These are phyloP conservation scores for Saccopteryx leptura DNA, from an alignment of 2,113 vertebrate species.

Conservation along the genomic window DNA sequence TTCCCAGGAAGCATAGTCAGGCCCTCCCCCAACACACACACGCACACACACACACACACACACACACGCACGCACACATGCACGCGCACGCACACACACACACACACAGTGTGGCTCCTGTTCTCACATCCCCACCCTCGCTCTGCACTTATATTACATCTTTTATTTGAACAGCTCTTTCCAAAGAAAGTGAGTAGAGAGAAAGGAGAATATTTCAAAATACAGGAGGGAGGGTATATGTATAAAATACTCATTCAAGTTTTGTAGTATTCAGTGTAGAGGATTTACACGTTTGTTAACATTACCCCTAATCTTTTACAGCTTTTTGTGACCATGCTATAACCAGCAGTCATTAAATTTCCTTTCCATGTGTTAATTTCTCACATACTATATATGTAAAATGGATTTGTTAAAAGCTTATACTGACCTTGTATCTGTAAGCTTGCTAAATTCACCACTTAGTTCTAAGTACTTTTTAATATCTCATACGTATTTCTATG, in stretches of 20 bases:
- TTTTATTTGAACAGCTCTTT: slow-evolving; percentile 45
- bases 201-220: slow-evolving; percentile 5
- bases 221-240: background rate
- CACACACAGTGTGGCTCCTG: background rate
- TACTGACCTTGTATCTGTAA: background rate
- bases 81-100: no score
- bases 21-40: background rate
- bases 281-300: background rate
- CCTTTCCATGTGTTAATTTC: background rate
- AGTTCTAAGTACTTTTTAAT: slow-evolving; percentile 37
- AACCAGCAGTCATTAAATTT: background rate
- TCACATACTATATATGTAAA: background rate
- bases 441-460: background rate
- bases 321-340: background rate
- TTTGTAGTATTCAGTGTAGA: background rate
- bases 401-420: background rate
- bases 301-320: background rate
- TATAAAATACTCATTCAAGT: background rate
- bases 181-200: background rate
- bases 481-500: background rate
- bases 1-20: background rate
- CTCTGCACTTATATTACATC: background rate
- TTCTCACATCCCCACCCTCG: background rate
- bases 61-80: no score
- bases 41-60: no score